phyloP scores from a whole-genome alignment of 2,113 vertebrate species.

The Pontoporia blainvillei region DNA sequence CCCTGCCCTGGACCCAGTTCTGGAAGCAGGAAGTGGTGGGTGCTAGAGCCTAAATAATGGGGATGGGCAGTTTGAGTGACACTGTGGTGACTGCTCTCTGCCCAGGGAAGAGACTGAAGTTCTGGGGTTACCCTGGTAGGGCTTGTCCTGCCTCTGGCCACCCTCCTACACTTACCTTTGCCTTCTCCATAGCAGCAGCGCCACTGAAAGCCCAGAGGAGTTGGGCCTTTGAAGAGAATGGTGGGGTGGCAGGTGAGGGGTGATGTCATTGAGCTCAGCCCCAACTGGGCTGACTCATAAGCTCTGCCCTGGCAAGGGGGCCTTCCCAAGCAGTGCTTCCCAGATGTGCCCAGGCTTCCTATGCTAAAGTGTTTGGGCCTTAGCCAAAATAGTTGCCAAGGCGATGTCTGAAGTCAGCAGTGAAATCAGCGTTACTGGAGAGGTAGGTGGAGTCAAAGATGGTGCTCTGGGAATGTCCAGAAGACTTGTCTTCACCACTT shows the following conservation, averaged over 20 bases:
- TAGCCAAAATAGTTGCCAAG: conserved; percentile 49
- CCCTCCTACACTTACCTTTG: not conserved
- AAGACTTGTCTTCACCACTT: conserved; percentile 31
- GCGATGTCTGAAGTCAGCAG: conserved; percentile 11
- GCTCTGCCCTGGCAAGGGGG: not conserved
- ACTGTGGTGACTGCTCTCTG: not conserved
- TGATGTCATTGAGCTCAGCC: conserved; percentile 20
- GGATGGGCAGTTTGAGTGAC: not conserved
- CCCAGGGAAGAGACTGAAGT: not conserved
- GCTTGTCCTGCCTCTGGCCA: not conserved
- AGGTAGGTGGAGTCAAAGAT: conserved; percentile 37
- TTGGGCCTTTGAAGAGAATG: not conserved
- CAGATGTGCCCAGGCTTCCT: conserved; percentile 3
- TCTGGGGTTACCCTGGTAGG: not conserved
- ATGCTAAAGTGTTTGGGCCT: conserved; percentile 8
- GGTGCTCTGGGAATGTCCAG: conserved; percentile 40
- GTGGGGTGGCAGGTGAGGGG: not conserved
- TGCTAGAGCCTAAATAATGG: conserved; percentile 6
- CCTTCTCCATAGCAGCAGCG: not conserved
- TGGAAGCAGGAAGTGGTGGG: conserved; percentile 20
- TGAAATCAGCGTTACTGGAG: conserved; percentile 33
- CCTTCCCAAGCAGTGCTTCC: conserved; percentile 44
- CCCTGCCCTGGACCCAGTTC: not conserved
- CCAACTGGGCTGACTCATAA: conserved; percentile 1
- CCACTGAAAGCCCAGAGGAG: not conserved